Evolutionary conservation across 2,797 vertebrate species (phyloP), one percentile per base, ranked within the genome.

Genomic region (Aselliscus stoliczkanus): DNA sequence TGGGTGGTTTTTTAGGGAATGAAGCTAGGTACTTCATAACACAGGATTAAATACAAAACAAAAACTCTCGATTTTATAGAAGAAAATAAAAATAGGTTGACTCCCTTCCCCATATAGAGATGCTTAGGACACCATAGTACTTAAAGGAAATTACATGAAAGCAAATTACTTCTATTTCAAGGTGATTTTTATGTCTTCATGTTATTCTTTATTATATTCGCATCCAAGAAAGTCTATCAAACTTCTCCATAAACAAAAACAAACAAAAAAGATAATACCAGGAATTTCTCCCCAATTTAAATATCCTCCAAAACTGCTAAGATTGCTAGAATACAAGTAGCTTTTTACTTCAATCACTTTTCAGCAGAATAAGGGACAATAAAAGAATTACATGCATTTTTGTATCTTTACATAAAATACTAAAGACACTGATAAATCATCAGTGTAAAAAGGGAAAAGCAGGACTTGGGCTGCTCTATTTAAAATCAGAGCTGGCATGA

Each of bases 81-180:
- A 64, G 5, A 50, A 87, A 88, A 93, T 69, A 52, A 47, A 58
- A 87, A 50, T 39, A 69, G 17, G 20, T 12, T 31, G 54, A 86
- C 29, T 69, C 25, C 20, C 52, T 47, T n/a, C 54, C 27, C 34
- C n/a, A 54, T 31, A 83, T 0, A 91, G 31, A 75, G 14, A 52
- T 79, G 14, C 27, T 84, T 21, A 90, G 39, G 14, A 84, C 3
- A 93, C 44, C 5, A 86, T 0, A n/a, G 21, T 50, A 54, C 31
- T 95, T 56, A 69, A 50, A 87, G 92, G 88, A 95, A 94, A 88
- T 56, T 70, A 72, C 20, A 54, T 21, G 11, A 83, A 83, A 64
- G 12, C 1, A 50, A 86, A 69, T 79, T 52, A 75, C 75, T 90
- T 90, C 52, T 75, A 85, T 44, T 90, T 44, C 14, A 47, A 96